Conservation (phyloP, 2,797 vertebrate species). For the Molossus molossus region DNA sequence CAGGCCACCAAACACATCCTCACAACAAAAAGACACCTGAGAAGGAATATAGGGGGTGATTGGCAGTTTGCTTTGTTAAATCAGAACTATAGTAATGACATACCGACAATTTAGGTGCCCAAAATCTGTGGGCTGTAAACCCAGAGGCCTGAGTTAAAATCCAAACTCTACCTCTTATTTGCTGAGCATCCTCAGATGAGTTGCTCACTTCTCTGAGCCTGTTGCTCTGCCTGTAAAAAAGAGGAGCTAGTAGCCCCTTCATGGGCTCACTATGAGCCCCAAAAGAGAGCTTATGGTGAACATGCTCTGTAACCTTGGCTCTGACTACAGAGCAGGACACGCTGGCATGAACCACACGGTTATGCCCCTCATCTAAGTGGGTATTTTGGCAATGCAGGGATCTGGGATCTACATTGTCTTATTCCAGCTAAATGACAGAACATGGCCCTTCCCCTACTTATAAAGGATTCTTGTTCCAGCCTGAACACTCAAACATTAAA, state of each 20-base stretch:
- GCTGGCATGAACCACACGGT: background rate
- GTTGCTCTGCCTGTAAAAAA: background rate
- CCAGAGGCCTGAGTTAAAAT: background rate
- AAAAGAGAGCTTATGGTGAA: background rate
- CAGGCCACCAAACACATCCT: background rate
- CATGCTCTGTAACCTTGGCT: background rate
- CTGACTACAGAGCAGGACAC: background rate
- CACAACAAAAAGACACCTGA: background rate
- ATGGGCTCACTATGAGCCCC: background rate
- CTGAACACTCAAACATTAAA: constrained; percentile 4
- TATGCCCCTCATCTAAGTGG: background rate
- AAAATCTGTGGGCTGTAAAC: background rate
- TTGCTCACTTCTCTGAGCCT: background rate
- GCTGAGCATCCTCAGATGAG: background rate
- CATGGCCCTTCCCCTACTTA: background rate
- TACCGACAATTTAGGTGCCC: too few species aligned
- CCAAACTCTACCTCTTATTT: background rate
- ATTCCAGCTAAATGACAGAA: background rate
- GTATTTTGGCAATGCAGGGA: background rate
- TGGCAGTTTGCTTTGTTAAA: background rate
- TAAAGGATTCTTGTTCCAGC: background rate
- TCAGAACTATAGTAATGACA: background rate
- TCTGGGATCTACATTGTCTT: background rate
- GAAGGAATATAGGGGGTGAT: background rate
- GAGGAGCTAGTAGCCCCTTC: background rate